Base-by-base conservation (phyloP, 2,113 vertebrate genomes). In the Sigmodon hispidus region DNA sequence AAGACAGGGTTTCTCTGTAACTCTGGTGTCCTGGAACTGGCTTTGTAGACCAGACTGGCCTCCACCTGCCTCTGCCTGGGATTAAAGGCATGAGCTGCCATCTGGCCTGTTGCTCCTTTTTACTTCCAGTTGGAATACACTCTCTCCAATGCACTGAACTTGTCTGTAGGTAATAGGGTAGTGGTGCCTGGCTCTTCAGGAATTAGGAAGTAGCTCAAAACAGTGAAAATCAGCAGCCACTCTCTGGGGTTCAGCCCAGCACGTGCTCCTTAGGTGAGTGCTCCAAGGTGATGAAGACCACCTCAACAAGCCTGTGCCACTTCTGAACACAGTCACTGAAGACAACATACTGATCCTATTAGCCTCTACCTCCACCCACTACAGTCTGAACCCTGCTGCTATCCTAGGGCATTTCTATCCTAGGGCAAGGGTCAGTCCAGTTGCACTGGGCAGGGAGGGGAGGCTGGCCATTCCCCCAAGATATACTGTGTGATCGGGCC, bases 371-470 rank as follows among this genome's bases (percentile, higher is more conserved):
- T 2, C 57, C 24, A 65, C 13, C 26, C 13, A 11, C 59, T 5
- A 0, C 10, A 0, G 26, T 43, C 22, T n/a, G 72, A 21, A 80
- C 65, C 31, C 2, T 26, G 11, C 9, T 61, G 24, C 63, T 1
- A 2, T 26, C 43, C 26, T 0, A 63, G 31, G 17, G 7, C 0
- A 0, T 4, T 2, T 55, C 52, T 29, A n/a, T n/a, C n/a, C n/a
- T n/a, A n/a, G n/a, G n/a, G 40, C 16, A 21, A 79, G 4, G 0
- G 22, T n/a, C 36, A 29, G 22, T 52, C 43, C 11, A 10, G 73
- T 24, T 4, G 31, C 45, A 0, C 24, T 13, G 5, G 2, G 16
- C 3, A 11, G 70, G 43, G n/a, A 11, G 70, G 29, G 34, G 55
- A 29, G 5, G 72, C 69, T 10, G 13, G 76, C 55, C 4, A 2